Base-by-base conservation (phyloP, 2,113 vertebrate genomes). In the Tringa solitaria region DNA sequence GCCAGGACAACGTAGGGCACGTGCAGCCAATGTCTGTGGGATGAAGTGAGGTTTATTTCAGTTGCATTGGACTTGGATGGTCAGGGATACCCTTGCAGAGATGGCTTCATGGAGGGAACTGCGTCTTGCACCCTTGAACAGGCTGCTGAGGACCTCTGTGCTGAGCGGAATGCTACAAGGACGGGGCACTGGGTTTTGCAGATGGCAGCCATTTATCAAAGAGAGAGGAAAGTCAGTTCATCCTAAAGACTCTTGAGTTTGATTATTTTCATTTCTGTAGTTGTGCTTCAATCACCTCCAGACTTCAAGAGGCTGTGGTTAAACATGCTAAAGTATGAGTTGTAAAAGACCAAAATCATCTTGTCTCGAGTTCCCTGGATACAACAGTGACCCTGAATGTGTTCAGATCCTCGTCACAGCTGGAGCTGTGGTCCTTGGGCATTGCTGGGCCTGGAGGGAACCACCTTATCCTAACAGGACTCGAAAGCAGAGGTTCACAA, bases 1-100 rank as follows among this genome's bases (percentile, higher is more conserved):
- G 2, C 16, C 53, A 68, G 90, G 21, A 33, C 37, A 89, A 21
- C 0, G 0, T 0, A 61, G 51, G 43, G 22, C 0, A 0, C 3
- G 0, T 37, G 26, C 28, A 54, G 0, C 30, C 3, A 0, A 10
- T 77, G 1, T 53, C 60, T 0, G 0, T 30, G 46, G 28, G 19
- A 8, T 43, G 28, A 43, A 57, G 22, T 57, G 32, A 77, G 50
- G 41, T 57, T 83, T 45, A 10, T 69, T 83, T 68, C 50, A n/a
- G 48, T 43, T 68, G 14, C 8, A 12, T 5, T 64, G 41, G 41
- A 37, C 65, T 63, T 8, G 4, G 20, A 35, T 84, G 75, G 53
- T 56, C 53, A 63, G 65, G 39, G 39, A 69, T 14, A 53, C 59
- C 37, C 24, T 86, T 69, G 43, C 32, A 60, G 53, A 59, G 76